Evolutionary conservation across 2,113 vertebrate genomes (phyloP), one percentile per base, ranked within the genome.

Genomic region (Turdus rufiventris): DNA sequence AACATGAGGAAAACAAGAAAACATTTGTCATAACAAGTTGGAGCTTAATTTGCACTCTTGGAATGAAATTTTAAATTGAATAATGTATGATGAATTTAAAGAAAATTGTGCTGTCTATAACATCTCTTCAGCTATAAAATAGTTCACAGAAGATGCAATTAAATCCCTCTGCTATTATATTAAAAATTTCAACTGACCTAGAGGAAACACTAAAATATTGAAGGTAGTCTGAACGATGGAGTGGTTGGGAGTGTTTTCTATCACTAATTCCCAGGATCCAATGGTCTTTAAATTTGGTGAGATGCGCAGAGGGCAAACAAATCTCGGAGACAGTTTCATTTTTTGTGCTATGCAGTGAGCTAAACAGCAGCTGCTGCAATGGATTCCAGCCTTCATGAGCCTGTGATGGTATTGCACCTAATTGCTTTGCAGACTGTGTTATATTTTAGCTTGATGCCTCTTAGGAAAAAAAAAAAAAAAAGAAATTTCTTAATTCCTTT

Each of bases 171-270:
- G 16, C 56, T 67, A 53, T 81, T 78, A 24, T 53, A 63, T 90
- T 51, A 81, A 93, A 81, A 63, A 71, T 90, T 90, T 86, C 79
- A 83, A 42, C 63, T 84, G 90, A 85, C 79, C 88, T 88, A 67
- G 56, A 91, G 72, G 61, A 93, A 94, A 74, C 31, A 67, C 34
- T 94, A 42, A 70, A 91, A 88, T 94, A 90, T 23, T 95, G 82
- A 78, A 71, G 56, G 6, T 63, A 40, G 4, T 63, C 68, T 86
- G 85, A 83, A 56, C 74, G 51, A 80, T 66, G 60, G 76, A 53
- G 53, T 54, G 21, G 34, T 40, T 62, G 18, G 33, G 19, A 8
- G 34, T 93, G 34, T 76, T 91, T 84, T 63, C 85, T 28, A 31
- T 45, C 75, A 53, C 18, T 61, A 38, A 53, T 70, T 96, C 56